Percentiles rank a stretch among this genome's conserved stretches.
These are phyloP conservation scores for Torymus texanus DNA, from an alignment of 2,888 invertebrate species.

Conservation along the genomic window DNA sequence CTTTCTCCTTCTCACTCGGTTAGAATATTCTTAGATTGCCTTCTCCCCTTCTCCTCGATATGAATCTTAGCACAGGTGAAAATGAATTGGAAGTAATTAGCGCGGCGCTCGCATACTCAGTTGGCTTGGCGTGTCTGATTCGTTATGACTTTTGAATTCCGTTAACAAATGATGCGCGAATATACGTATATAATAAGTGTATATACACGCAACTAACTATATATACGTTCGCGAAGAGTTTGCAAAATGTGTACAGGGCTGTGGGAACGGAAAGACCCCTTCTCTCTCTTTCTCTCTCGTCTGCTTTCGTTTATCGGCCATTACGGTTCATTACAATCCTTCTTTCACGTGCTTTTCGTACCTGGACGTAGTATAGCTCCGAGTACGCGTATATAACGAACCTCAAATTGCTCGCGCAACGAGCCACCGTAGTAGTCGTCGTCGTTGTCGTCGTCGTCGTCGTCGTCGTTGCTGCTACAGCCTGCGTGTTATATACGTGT, in stretches of 20 bases:
- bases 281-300: slow-evolving; percentile 34
- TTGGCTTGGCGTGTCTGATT: slow-evolving; percentile 17
- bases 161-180: slow-evolving; percentile 54
- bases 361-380: neutral
- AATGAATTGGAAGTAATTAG: slow-evolving; percentile 39
- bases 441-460: too few species aligned
- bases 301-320: slow-evolving; percentile 44
- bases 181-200: too few species aligned
- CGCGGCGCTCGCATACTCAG: neutral
- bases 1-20: neutral
- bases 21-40: slow-evolving; percentile 27
- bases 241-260: slow-evolving; percentile 15
- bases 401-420: slow-evolving; percentile 30
- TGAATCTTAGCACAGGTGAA: slow-evolving; percentile 8
- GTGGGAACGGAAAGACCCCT: slow-evolving; percentile 47
- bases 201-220: too few species aligned
- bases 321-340: slow-evolving; percentile 51
- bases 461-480: too few species aligned
- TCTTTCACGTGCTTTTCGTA: slow-evolving; percentile 36
- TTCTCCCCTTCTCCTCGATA: neutral
- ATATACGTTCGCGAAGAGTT: too few species aligned
- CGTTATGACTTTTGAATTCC: slow-evolving; percentile 56
- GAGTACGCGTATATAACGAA: slow-evolving; percentile 11
- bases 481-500: neutral
- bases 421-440: too few species aligned